Base-by-base conservation (phyloP, 2,113 vertebrate genomes). In the Epinephelus cyanopodus region DNA sequence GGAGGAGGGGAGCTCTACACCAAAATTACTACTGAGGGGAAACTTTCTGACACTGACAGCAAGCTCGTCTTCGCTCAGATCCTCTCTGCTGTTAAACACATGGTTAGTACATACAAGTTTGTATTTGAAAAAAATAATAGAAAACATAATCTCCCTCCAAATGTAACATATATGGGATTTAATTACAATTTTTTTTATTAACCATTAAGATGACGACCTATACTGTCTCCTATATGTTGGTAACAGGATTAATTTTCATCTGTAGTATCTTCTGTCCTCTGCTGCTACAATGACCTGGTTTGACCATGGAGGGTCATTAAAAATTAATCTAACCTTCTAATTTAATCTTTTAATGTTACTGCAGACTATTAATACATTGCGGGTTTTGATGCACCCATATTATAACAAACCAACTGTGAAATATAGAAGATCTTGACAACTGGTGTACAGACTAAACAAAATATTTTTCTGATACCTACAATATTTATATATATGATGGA, bases 11-110 rank as follows among this genome's bases (percentile, higher is more conserved):
- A 99, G 71, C 98, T 99, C 71, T 99, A 99, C 90, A 97, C 97
- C 77, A 99, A 98, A 89, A 97, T 99, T 73, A 97, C 92, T 50
- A 97, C 94, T 0, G 98, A 99, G 77, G 98, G 98, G 52, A 99
- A 97, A 89, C 93, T 99, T 79, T 94, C 96, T 1, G 98, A 99
- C 92, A 83, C 94, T 0, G 97, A 98, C 42, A 94, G 96, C 94
- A 99, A 97, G 94, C 94, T 96, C 33, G 93, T 99, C 91, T 99
- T 99, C 77, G 97, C 98, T 61, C 98, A 99, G 96, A 98, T 99
- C 53, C 94, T 99, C 69, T 98, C 98, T 56, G 98, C 98, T 2
- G 97, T 99, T 84, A 97, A 97, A 86, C 98, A 99, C 94, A 99
- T 99, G 98, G 98, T 98, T 77, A 97, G 96, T 83, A 53, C 63